Evolutionary conservation across 2,113 vertebrate genomes (phyloP), one percentile per base, ranked within the genome.

Genomic region (Helogale parvula): DNA sequence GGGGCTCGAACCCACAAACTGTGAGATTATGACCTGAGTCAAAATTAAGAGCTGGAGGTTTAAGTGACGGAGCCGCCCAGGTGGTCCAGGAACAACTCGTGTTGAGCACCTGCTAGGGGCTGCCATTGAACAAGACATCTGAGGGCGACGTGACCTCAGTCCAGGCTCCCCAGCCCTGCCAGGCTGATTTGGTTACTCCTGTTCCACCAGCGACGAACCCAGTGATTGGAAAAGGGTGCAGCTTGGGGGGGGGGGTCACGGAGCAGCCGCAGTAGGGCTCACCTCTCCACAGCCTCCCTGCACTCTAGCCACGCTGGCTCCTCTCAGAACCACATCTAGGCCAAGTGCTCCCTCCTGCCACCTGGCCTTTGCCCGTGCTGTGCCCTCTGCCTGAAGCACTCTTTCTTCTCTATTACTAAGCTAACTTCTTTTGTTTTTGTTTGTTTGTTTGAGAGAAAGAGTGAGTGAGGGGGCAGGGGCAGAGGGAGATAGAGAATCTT

Each of bases 211-310:
- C 13, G 23, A 91, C 69, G 31, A 88, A 54, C 57, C 52, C 0
- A 1, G 15, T 2, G 17, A 29, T 3, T 21, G n/a, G 60, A 65
- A 94, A 88, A 88, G 31, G 35, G 31, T 25, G 38, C 29, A 54
- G 25, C 41, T 41, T 3, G n/a, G n/a, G n/a, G n/a, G 31, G 4
- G 52, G 45, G 7, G n/a, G 29, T 1, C 0, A 74, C 23, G 52
- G 45, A 87, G 68, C 52, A 5, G n/a, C n/a, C 12, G 4, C 35
- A n/a, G 7, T 1, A 65, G 72, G 80, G 45, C 5, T 5, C 0
- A 29, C 41, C 81, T 31, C 10, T 29, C 68, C 68, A 45, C 0
- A 0, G 41, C 9, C 17, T 35, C 19, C 77, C 35, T 29, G 50
- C 15, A 45, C 31, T 68, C 86, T 4, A 31, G 54, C 63, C 45